Percentiles rank a stretch among this genome's conserved stretches.
phyloP scores from a whole-genome alignment of 2,888 invertebrate species.

The Athalia rosae region DNA sequence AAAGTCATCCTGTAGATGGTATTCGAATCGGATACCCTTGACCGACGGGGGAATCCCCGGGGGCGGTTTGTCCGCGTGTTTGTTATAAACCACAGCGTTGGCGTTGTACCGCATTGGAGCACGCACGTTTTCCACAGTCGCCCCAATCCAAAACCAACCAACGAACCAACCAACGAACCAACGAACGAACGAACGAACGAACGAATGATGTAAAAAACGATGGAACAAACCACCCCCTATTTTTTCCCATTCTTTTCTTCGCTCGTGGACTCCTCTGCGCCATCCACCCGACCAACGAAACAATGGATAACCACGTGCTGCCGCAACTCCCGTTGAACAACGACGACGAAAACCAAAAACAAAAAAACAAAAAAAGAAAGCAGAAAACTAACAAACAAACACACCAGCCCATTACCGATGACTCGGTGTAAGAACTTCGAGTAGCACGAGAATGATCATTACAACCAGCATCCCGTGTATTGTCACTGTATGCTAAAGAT shows the following conservation, averaged over 20 bases:
- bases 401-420: too few species aligned
- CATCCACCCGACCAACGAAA: not conserved
- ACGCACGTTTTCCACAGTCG: not conserved
- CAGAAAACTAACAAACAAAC: conserved; percentile 22
- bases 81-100: not conserved
- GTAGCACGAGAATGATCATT: too few species aligned
- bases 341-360: conserved; percentile 24
- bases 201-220: not conserved
- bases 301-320: conserved; percentile 47
- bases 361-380: conserved; percentile 35
- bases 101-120: not conserved
- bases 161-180: not conserved
- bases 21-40: conserved; percentile 59
- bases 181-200: not conserved
- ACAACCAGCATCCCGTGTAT: too few species aligned
- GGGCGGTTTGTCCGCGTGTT: conserved; percentile 27
- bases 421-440: too few species aligned
- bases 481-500: too few species aligned
- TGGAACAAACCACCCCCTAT: too few species aligned
- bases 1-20: conserved; percentile 55
- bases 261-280: not conserved
- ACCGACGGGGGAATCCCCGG: conserved; percentile 44
- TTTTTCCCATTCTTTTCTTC: conserved; percentile 7
- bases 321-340: conserved; percentile 47
- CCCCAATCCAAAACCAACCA: conserved; percentile 7